Base-by-base conservation (phyloP, 2,113 vertebrate species). In the Herpetotheres cachinnans region DNA sequence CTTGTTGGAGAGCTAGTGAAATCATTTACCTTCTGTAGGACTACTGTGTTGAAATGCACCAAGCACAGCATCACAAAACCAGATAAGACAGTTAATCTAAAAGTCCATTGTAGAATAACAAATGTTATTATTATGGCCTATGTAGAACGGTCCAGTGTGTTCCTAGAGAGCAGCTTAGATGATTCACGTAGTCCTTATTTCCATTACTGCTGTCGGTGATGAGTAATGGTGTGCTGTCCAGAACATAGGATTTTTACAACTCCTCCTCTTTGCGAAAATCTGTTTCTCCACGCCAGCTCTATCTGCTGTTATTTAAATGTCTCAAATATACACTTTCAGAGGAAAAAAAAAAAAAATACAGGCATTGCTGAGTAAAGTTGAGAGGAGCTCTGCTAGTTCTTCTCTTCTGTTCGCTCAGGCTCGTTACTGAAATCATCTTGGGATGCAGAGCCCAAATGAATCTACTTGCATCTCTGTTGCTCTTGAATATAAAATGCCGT, bases 401-500 rank as follows among this genome's bases (percentile, higher is more conserved):
- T 61, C 32, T 78, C 80, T 59, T n/a, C 13, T 11, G 24, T 50
- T 73, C 9, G 9, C 65, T 85, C 19, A 11, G 42, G 52, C 49
- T 96, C 7, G 0, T 96, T 96, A 29, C 42, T 63, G 40, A 94
- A 91, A 82, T 73, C 83, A 65, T 65, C 74, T 89, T 4, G 16
- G 59, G 78, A 27, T 86, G 82, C 74, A 80, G 91, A 77, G 44
- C 86, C 72, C 91, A 91, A 58, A 90, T 83, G 86, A 80, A 67
- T 93, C 61, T 93, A 81, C 59, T 95, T 96, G 80, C 32, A 47
- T 62, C 88, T 96, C 78, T 73, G 10, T 92, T 97, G 56, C 70
- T 72, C 30, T 49, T 82, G 91, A 91, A 92, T 96, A 63, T 78
- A 91, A 97, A 95, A 95, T 89, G 66, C 74, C 2, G 6, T 36